phyloP scores from a whole-genome alignment of 1,140 invertebrate genomes.

The Ceratosolen solmsi region DNA sequence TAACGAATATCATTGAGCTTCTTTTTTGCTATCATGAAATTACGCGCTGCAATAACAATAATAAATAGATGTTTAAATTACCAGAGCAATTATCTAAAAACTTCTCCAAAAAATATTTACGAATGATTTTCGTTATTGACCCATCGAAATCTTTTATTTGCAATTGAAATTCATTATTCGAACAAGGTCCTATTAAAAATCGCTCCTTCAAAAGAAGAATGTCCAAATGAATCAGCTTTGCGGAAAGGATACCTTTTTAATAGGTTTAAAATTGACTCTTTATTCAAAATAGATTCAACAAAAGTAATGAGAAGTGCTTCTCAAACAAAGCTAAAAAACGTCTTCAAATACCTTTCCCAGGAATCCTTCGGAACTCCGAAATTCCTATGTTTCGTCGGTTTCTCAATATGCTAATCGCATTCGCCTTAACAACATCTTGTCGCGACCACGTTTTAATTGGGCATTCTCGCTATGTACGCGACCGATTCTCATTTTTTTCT shows the following conservation, averaged over 20 bases:
- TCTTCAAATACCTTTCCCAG: constrained; percentile 50
- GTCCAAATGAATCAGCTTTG: constrained; percentile 28
- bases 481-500: not conserved
- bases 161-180: constrained; percentile 29
- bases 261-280: constrained; percentile 23
- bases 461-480: constrained; percentile 47
- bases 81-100: not conserved
- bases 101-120: not conserved
- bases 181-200: constrained; percentile 11
- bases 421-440: constrained; percentile 42
- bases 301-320: constrained; percentile 50
- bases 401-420: constrained; percentile 51
- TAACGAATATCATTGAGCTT: too few relatives aligned
- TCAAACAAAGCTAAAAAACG: constrained; percentile 41
- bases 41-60: too few relatives aligned
- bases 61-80: not conserved
- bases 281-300: constrained; percentile 30
- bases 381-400: constrained; percentile 45
- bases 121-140: not conserved
- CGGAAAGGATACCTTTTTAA: constrained; percentile 21
- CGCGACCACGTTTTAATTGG: constrained; percentile 51
- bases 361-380: constrained; percentile 34
- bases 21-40: too few relatives aligned
- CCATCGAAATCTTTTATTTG: not conserved
- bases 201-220: constrained; percentile 4